Conservation (phyloP, 2,797 vertebrate genomes). For the Coluber constrictor region DNA sequence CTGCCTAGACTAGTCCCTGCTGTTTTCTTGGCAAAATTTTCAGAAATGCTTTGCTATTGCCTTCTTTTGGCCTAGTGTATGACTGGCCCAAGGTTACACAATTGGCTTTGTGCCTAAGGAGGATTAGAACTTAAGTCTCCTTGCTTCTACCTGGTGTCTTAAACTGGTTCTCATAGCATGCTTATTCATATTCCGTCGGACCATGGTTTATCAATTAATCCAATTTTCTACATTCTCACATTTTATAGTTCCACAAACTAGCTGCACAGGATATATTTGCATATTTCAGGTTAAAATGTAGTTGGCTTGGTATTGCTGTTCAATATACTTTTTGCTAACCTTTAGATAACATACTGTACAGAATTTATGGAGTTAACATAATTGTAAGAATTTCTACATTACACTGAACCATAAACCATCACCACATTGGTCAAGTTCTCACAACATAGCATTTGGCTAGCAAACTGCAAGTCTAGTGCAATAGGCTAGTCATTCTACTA, state of each 20-base stretch:
- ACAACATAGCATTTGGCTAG: neutral
- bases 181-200: neutral
- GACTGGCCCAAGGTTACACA: neutral
- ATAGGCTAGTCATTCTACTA: neutral
- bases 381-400: neutral
- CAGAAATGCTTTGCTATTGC: neutral
- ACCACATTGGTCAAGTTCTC: neutral
- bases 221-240: neutral
- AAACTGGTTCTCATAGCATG: neutral
- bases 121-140: neutral
- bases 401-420: neutral
- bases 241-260: neutral
- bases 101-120: neutral
- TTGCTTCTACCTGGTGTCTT: neutral
- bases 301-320: neutral
- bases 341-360: neutral
- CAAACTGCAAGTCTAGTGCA: neutral
- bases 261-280: neutral
- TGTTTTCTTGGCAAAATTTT: neutral
- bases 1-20: neutral
- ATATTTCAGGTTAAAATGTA: neutral
- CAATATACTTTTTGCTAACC: neutral
- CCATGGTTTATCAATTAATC: neutral
- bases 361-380: neutral
- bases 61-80: neutral